Percentiles rank a stretch among this genome's conserved stretches.
Conservation (phyloP, 2,113 vertebrate genomes). For the Erinaceus europaeus region DNA sequence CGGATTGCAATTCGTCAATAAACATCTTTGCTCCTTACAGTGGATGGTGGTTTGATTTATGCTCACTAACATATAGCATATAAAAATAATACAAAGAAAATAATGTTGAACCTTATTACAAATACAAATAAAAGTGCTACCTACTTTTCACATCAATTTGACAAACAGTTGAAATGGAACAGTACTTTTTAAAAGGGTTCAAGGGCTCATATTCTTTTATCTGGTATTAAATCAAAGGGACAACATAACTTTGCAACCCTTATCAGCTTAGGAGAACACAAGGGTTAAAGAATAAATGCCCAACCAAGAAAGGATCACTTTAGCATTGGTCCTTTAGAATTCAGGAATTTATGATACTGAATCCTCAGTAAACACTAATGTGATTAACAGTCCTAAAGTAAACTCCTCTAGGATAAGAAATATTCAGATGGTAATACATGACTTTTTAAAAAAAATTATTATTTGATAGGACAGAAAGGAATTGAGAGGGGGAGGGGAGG, state of each 20-base stretch:
- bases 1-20: too few species aligned
- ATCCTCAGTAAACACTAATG: not conserved
- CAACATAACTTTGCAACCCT: not conserved
- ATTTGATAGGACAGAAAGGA: too few species aligned
- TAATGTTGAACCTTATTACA: too few species aligned
- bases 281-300: not conserved
- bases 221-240: not conserved
- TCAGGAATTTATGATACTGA: not conserved
- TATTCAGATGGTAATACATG: too few species aligned
- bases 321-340: not conserved
- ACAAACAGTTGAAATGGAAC: not conserved
- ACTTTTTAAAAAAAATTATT: too few species aligned
- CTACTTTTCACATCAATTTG: not conserved
- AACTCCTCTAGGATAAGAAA: not conserved
- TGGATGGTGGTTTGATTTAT: too few species aligned
- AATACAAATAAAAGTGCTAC: constrained; percentile 2
- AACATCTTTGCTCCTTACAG: too few species aligned
- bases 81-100: too few species aligned
- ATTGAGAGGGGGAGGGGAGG: too few species aligned
- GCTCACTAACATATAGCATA: too few species aligned
- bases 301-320: not conserved
- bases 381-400: not conserved
- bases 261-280: not conserved
- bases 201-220: not conserved
- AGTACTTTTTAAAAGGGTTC: not conserved